Conservation (phyloP, 1,140 invertebrate species). For the Drosophila orosa region DNA sequence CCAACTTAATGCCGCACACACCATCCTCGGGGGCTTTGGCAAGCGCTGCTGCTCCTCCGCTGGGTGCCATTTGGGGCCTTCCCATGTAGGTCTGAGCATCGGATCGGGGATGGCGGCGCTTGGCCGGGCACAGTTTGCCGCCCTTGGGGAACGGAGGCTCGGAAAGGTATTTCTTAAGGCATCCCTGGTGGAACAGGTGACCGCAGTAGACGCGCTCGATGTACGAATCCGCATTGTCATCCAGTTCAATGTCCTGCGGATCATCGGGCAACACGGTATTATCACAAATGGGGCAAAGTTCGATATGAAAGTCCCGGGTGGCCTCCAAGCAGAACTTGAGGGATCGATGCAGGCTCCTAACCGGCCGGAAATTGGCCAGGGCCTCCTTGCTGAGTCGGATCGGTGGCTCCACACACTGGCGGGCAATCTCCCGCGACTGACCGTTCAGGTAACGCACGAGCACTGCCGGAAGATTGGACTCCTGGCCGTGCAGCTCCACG, state of each 20-base stretch:
- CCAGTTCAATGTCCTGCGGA: conserved; percentile 85
- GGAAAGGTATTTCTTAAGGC: conserved; percentile 89
- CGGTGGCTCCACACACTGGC: conserved; percentile 90
- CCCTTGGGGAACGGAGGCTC: conserved; percentile 89
- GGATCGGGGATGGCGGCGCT: conserved; percentile 74
- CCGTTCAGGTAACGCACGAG: conserved; percentile 87
- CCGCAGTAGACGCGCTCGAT: conserved; percentile 91
- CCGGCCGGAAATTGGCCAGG: conserved; percentile 86
- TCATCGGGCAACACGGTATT: conserved; percentile 86
- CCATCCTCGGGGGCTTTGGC: conserved; percentile 28
- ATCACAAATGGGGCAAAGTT: conserved; percentile 88
- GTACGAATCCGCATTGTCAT: conserved; percentile 87
- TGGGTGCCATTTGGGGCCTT: not conserved
- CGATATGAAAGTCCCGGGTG: conserved; percentile 87
- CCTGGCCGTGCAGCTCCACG: conserved; percentile 86
- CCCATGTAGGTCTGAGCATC: conserved; percentile 77
- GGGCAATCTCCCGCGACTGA: conserved; percentile 89
- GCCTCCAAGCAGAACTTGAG: conserved; percentile 87
- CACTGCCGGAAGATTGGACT: conserved; percentile 88
- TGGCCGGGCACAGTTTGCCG: conserved; percentile 85
- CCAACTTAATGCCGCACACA: conserved; percentile 87
- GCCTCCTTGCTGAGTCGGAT: conserved; percentile 85
- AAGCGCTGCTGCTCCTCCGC: not conserved
- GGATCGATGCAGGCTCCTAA: conserved; percentile 87
- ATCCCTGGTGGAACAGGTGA: conserved; percentile 90